Evolutionary conservation across 2,797 vertebrate genomes (phyloP).

Genomic region (Pantherophis vulpinus): DNA sequence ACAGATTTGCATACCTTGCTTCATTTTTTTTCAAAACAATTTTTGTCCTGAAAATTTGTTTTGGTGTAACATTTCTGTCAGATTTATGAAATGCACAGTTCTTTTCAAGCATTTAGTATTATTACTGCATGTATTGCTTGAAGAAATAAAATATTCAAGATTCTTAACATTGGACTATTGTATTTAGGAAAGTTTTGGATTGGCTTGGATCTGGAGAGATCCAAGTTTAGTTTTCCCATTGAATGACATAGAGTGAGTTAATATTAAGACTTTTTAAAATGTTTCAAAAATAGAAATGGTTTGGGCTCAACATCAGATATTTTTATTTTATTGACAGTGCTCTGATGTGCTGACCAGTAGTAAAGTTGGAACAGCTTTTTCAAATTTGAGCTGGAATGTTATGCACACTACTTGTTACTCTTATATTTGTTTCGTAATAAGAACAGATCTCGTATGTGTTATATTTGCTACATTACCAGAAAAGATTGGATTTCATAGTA

Average conservation of each 20-base stretch:
- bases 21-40: background rate
- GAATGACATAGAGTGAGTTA: background rate
- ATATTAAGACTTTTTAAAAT: background rate
- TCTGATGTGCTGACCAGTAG: background rate
- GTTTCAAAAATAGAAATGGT: background rate
- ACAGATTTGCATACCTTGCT: background rate
- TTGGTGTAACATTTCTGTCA: background rate
- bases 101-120: background rate
- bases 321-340: background rate
- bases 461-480: background rate
- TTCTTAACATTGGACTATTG: background rate
- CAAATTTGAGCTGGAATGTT: background rate
- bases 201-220: background rate
- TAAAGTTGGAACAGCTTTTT: background rate
- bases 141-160: background rate
- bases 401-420: background rate
- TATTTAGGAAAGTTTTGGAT: background rate
- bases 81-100: background rate
- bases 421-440: background rate
- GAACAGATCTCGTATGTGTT: background rate
- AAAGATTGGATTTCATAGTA: background rate
- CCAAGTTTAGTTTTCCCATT: background rate
- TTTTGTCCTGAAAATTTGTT: background rate
- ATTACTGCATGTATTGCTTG: background rate
- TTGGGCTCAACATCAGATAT: background rate